Evolutionary conservation across 2,113 vertebrate genomes (phyloP).

Genomic region (Callospermophilus lateralis): DNA sequence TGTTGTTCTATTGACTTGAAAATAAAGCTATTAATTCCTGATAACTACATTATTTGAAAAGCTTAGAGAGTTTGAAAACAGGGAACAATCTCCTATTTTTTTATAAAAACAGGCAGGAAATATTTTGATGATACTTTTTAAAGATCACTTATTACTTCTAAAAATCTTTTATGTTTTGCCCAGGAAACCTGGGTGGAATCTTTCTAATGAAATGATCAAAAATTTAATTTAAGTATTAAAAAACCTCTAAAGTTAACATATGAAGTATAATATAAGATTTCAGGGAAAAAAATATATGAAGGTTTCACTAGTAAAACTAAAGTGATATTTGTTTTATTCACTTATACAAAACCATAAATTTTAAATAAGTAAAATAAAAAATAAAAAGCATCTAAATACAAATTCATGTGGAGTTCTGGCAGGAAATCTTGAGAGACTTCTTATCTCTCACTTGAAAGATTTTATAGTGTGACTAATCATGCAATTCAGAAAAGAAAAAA

Average conservation of each 20-base stretch:
- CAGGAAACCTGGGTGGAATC: not conserved
- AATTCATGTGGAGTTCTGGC: constrained; percentile 37
- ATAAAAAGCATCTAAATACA: constrained; percentile 6
- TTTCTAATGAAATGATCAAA: not conserved
- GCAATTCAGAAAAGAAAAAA: constrained; percentile 18
- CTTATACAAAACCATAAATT: not conserved
- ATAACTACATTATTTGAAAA: not conserved
- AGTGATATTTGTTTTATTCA: not conserved
- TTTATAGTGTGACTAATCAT: constrained; percentile 63
- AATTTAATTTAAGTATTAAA: not conserved
- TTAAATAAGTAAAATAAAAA: constrained; percentile 36
- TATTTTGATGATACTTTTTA: not conserved
- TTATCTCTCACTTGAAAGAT: constrained; percentile 51
- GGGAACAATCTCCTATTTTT: not conserved
- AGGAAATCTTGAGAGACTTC: not conserved
- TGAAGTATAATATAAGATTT: not conserved
- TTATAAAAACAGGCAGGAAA: not conserved
- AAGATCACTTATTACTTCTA: not conserved
- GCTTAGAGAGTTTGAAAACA: not conserved
- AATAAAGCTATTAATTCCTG: not conserved
- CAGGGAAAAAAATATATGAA: not conserved
- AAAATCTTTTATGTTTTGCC: not conserved
- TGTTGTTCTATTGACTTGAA: not conserved
- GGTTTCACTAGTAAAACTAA: not conserved
- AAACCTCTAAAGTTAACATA: not conserved